Conservation (phyloP, 2,888 invertebrate species). For the Cremastinae sp. region DNA sequence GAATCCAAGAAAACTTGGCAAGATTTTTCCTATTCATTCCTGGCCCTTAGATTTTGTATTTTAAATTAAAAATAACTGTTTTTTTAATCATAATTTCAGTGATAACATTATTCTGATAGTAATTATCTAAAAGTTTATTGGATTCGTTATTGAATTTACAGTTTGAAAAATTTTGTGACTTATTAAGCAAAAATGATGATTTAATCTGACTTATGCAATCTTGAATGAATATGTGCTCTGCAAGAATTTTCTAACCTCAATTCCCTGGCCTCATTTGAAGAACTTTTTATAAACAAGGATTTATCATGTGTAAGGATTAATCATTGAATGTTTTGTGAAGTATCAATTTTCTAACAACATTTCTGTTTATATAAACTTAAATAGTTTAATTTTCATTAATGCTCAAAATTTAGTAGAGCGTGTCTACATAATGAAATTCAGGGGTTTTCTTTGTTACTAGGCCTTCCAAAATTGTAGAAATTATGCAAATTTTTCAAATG, state of each 20-base stretch:
- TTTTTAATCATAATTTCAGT: neutral
- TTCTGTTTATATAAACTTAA: too few relatives aligned
- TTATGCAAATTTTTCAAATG: neutral
- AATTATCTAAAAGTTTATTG: too few relatives aligned
- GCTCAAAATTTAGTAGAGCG: too few relatives aligned
- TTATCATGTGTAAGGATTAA: conserved; percentile 1
- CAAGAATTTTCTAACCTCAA: conserved; percentile 27
- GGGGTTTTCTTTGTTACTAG: neutral
- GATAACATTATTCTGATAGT: neutral
- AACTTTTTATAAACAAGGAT: neutral
- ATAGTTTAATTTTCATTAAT: too few relatives aligned
- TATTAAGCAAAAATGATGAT: too few relatives aligned
- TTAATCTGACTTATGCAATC: neutral
- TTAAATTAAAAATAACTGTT: neutral
- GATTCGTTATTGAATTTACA: neutral
- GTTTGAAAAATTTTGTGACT: neutral
- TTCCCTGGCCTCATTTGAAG: neutral
- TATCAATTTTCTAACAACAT: too few relatives aligned
- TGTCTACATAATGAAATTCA: neutral
- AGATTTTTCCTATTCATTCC: neutral
- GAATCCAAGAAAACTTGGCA: neutral
- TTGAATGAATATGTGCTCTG: neutral
- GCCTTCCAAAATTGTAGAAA: neutral
- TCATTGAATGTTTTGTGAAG: too few relatives aligned
- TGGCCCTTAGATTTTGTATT: neutral